phyloP scores from a whole-genome alignment of 2,797 vertebrate species.

The Acridotheres tristis region DNA sequence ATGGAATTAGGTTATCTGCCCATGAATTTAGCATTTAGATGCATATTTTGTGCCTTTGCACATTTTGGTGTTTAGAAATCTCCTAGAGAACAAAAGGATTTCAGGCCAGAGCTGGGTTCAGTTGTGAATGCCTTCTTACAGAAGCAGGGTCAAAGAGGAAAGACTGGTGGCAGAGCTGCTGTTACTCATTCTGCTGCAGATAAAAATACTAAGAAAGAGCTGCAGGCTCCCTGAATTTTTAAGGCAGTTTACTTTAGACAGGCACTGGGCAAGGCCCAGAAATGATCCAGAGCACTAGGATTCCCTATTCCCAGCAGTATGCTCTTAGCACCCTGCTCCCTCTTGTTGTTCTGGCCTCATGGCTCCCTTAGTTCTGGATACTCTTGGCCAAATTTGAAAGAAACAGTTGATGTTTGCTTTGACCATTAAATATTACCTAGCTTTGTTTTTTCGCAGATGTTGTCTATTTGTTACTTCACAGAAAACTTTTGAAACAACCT shows the following conservation, averaged over 20 bases:
- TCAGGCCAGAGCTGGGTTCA: neutral
- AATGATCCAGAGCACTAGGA: neutral
- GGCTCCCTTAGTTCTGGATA: neutral
- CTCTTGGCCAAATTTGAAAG: neutral
- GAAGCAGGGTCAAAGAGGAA: neutral
- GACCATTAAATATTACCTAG: neutral
- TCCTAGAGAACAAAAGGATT: neutral
- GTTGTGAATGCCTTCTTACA: neutral
- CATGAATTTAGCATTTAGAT: neutral
- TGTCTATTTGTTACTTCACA: neutral
- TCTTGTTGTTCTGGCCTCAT: neutral
- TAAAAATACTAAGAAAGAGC: neutral
- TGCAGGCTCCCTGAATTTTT: neutral
- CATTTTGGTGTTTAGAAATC: neutral
- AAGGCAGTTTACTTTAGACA: neutral
- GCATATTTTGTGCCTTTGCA: neutral
- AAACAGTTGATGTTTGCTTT: neutral
- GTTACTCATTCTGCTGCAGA: neutral
- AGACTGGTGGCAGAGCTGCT: neutral
- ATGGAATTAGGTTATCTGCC: neutral
- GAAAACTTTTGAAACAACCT: neutral
- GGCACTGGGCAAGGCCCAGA: neutral
- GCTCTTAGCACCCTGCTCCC: neutral
- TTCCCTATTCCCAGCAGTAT: neutral
- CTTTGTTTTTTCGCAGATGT: neutral